Evolutionary conservation across 1,140 invertebrate genomes (phyloP), one percentile per base, ranked within the genome.

Genomic region (Charaxes varanes): DNA sequence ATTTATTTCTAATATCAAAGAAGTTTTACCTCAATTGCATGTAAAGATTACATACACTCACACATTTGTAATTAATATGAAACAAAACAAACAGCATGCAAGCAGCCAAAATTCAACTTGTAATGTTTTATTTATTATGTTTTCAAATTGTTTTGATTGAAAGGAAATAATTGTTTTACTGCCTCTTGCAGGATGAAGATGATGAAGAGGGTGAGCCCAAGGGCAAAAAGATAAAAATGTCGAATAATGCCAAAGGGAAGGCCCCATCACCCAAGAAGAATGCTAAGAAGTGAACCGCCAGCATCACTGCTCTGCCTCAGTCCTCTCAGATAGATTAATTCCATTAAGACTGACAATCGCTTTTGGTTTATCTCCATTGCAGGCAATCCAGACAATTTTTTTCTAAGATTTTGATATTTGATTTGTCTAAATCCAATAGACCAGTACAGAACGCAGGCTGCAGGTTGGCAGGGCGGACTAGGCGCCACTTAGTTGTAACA

Each of bases 201-300:
- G 89, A 90, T 31, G 88, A 89, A 24, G 88, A 89, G 30, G 88
- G 88, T 17, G 88, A 87, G 54, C 85, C 87, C 14, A 88, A 88
- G 63, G 87, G 86, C 62, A 89, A 90, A 76, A 89, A 90, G 51
- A 80, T 87, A 50, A 90, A 90, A 85, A 86, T 89, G 53, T 86
- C 87, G 53, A 88, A 88, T 64, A 89, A 88, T 46, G 82, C 86
- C 56, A 89, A 88, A 79, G 87, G 85, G 71, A 84, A 84, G 49
- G 74, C 79, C 8, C 57, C 77, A 3, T 83, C 82, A 43, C 82
- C 84, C 54, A 85, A 85, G 72, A 85, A 85, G 60, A 85, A 85
- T 35, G 73, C 84, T 44, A 85, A 85, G 73, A 85, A 85, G 72
- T 85, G 73, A 85, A 68, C 54, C 21, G 50, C 48, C 42, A 24